phyloP scores from a whole-genome alignment of 2,888 invertebrate species.

The Pyrrhia umbra region DNA sequence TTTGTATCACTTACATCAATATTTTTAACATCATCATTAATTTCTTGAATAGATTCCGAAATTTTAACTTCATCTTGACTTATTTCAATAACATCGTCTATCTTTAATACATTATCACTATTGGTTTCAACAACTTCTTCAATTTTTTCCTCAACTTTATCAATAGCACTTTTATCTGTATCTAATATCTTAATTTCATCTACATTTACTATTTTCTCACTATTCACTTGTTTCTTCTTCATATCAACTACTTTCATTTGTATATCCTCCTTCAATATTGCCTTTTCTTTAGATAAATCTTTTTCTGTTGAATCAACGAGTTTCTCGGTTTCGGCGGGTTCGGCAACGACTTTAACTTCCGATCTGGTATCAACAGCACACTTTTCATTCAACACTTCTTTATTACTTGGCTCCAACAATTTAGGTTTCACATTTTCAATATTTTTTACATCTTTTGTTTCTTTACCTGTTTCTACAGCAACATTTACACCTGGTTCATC shows the following conservation, averaged over 20 bases:
- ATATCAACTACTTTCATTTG: slow-evolving; percentile 15
- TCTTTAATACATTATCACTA: slow-evolving; percentile 7
- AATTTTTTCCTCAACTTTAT: slow-evolving; percentile 5
- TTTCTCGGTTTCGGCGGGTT: slow-evolving; percentile 29
- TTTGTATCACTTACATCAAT: slow-evolving; percentile 19
- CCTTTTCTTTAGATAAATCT: slow-evolving; percentile 12
- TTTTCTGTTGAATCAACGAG: slow-evolving; percentile 30
- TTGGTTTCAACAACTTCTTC: slow-evolving; percentile 7
- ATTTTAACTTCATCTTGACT: slow-evolving; percentile 15
- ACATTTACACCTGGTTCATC: slow-evolving; percentile 31
- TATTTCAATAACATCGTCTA: slow-evolving; percentile 7
- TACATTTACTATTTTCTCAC: neutral
- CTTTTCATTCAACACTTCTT: slow-evolving; percentile 16
- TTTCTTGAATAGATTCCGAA: slow-evolving; percentile 27
- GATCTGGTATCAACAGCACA: slow-evolving; percentile 6
- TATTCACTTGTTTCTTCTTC: slow-evolving; percentile 6
- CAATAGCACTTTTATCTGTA: slow-evolving; percentile 7
- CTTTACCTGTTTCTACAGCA: slow-evolving; percentile 14
- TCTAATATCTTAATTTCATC: slow-evolving; percentile 38
- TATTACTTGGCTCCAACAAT: slow-evolving; percentile 12
- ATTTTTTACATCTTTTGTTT: slow-evolving; percentile 17
- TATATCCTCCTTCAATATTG: slow-evolving; percentile 7
- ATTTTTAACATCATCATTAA: slow-evolving; percentile 1
- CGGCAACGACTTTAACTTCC: neutral
- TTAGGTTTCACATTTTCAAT: slow-evolving; percentile 13